Conservation (phyloP, 64 coral and sea anemone species). For the Trachythela sp. region DNA sequence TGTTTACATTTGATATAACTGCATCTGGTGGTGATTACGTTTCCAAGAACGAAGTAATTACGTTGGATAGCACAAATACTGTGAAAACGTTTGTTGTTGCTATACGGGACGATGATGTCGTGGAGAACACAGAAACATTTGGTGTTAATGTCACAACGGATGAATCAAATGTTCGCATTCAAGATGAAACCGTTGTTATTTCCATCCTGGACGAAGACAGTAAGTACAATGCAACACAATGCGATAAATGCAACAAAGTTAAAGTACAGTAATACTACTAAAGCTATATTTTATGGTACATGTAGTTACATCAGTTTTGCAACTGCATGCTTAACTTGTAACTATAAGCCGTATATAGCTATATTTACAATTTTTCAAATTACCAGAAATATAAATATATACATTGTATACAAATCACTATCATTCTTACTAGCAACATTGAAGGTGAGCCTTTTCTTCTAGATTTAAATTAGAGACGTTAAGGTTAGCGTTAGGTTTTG, state of each 20-base stretch:
- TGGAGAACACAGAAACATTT: background rate
- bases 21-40: background rate
- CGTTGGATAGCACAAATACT: background rate
- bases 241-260: too few species aligned
- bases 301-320: too few species aligned
- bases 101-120: background rate
- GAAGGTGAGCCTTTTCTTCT: too few species aligned
- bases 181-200: background rate
- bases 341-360: too few species aligned
- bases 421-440: too few species aligned
- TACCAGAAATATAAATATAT: too few species aligned
- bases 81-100: background rate
- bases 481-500: too few species aligned
- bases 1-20: background rate
- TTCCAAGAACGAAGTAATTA: background rate
- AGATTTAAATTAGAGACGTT: too few species aligned
- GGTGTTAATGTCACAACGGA: background rate
- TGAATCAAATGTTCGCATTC: background rate
- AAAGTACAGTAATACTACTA: background rate
- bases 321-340: too few species aligned
- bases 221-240: too few species aligned
- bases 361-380: too few species aligned
- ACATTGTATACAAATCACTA: too few species aligned
- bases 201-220: background rate
- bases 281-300: background rate